A percentile compares a stretch with the other conserved stretches of the same genome.
Evolutionary conservation across 2,797 vertebrate species (phyloP).

Genomic region (Thaleichthys pacificus): DNA sequence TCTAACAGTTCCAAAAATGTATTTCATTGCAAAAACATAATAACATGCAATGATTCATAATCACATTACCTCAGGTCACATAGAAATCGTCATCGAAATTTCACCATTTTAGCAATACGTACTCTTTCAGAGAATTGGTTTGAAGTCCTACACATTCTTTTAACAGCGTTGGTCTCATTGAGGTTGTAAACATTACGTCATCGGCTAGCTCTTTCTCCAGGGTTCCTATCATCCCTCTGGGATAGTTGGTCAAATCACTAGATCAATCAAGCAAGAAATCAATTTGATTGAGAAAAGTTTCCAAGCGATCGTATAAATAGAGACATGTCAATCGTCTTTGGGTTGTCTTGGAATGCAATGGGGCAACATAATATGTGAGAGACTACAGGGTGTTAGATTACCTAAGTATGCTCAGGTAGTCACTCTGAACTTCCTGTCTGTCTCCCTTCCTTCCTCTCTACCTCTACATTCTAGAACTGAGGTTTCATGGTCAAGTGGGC

Average conservation of each 20-base stretch:
- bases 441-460: conserved; percentile 58
- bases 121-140: conserved; percentile 70
- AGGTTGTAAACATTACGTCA: conserved; percentile 80
- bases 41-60: conserved; percentile 81
- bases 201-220: conserved; percentile 68
- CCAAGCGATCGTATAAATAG: conserved; percentile 62
- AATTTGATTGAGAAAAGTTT: conserved; percentile 56
- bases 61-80: conserved; percentile 81
- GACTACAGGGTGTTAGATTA: conserved; percentile 67
- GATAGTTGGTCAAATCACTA: conserved; percentile 67
- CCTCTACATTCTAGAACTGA: conserved; percentile 54
- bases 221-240: conserved; percentile 67
- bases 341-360: conserved; percentile 66
- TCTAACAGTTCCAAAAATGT: conserved; percentile 65
- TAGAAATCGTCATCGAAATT: conserved; percentile 75
- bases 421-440: conserved; percentile 75
- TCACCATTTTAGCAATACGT: conserved; percentile 74
- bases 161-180: conserved; percentile 83
- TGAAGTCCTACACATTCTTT: conserved; percentile 79
- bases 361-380: conserved; percentile 71
- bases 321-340: conserved; percentile 71
- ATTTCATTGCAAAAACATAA: conserved; percentile 78
- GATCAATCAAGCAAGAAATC: conserved; percentile 63
- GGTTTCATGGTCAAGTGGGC: conserved; percentile 63
- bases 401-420: conserved; percentile 71